These are phyloP conservation scores for Hirundo rustica DNA, from an alignment of 2,797 vertebrate genomes.

Conservation along the genomic window DNA sequence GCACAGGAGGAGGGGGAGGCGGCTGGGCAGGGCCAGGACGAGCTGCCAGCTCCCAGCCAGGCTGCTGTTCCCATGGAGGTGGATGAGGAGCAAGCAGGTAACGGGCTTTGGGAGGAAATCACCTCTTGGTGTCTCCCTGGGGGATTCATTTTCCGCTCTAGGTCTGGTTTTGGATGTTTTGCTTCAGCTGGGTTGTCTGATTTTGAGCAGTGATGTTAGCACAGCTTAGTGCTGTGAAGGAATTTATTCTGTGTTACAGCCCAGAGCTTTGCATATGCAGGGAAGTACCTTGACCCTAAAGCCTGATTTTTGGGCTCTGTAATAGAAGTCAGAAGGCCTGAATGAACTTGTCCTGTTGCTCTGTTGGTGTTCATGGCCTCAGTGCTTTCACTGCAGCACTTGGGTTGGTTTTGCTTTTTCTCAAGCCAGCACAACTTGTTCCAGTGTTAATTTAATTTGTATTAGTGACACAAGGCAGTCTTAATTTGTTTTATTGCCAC, in stretches of 20 bases:
- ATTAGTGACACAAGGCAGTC: not conserved
- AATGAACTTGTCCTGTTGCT: not conserved
- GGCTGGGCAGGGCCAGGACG: constrained; percentile 72
- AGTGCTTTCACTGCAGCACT: not conserved
- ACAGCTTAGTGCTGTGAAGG: not conserved
- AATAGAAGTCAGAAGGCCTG: not conserved
- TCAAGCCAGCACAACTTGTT: not conserved
- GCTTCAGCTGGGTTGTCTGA: not conserved
- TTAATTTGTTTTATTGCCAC: not conserved
- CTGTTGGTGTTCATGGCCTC: not conserved
- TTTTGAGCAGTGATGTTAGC: not conserved
- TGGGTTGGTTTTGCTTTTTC: not conserved
- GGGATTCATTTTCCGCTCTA: not conserved
- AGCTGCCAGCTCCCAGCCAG: constrained; percentile 71
- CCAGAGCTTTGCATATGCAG: not conserved
- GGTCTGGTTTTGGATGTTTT: not conserved
- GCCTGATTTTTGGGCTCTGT: not conserved
- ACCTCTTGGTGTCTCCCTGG: not conserved
- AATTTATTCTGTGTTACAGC: not conserved
- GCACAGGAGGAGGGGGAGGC: constrained; percentile 83
- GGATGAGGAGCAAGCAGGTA: constrained; percentile 98
- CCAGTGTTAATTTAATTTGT: not conserved
- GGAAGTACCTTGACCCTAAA: not conserved
- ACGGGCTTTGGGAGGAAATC: not conserved
- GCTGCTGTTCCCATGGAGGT: constrained; percentile 74